These are phyloP conservation scores for Egretta garzetta DNA, from an alignment of 2,113 vertebrate genomes.

Conservation along the genomic window DNA sequence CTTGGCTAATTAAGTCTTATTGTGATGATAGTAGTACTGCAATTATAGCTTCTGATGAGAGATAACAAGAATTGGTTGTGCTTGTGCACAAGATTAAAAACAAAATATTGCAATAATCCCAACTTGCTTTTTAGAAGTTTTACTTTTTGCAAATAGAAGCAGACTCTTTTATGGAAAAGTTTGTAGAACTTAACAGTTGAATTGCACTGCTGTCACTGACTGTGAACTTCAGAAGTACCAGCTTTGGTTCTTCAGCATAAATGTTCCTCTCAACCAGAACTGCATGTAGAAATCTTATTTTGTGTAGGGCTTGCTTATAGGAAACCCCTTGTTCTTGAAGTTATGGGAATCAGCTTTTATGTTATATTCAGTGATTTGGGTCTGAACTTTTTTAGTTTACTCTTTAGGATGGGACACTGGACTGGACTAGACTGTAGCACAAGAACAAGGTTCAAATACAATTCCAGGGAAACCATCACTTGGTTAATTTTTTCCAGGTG, in stretches of 20 bases:
- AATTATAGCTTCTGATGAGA: not conserved
- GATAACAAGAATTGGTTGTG: not conserved
- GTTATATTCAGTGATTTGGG: not conserved
- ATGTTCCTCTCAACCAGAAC: not conserved
- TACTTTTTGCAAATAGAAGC: not conserved
- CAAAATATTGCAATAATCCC: not conserved
- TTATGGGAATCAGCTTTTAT: not conserved
- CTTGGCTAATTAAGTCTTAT: not conserved
- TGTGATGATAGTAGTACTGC: not conserved
- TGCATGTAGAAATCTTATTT: not conserved
- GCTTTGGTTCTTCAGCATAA: not conserved
- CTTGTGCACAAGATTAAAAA: not conserved
- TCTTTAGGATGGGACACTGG: not conserved
- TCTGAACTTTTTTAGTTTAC: not conserved
- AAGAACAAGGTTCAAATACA: not conserved
- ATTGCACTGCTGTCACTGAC: not conserved
- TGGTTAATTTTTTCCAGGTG: not conserved
- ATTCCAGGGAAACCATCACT: not conserved
- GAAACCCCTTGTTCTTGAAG: not conserved
- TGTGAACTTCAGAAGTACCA: not conserved
- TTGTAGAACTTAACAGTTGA: not conserved
- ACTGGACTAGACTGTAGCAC: not conserved
- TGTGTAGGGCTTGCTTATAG: not conserved
- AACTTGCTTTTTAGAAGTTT: not conserved
- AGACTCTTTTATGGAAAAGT: not conserved